Conservation (phyloP, 2,797 vertebrate species). For the Pangasius macronema region DNA sequence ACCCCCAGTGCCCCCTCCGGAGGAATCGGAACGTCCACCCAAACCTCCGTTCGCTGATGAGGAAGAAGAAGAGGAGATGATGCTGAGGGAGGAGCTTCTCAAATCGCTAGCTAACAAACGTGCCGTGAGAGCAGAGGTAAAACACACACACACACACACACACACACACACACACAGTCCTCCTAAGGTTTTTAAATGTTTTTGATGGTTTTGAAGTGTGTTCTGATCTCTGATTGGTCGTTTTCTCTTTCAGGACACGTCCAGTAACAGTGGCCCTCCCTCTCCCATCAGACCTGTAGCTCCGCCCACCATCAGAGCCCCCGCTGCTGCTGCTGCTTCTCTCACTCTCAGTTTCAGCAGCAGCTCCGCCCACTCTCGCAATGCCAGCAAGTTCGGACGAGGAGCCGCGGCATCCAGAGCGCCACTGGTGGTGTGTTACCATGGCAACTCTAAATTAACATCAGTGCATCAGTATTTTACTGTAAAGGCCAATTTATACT, state of each 20-base stretch:
- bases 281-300: constrained; percentile 75
- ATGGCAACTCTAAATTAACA: not conserved
- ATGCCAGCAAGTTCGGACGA: constrained; percentile 81
- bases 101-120: constrained; percentile 92
- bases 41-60: constrained; percentile 97
- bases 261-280: constrained; percentile 80
- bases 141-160: not conserved
- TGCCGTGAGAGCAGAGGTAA: constrained; percentile 64
- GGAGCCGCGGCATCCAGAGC: constrained; percentile 78
- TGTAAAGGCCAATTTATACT: not conserved
- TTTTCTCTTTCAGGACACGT: constrained; percentile 74
- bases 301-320: constrained; percentile 76
- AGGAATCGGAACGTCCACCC: constrained; percentile 89
- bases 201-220: not conserved
- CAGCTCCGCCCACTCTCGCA: constrained; percentile 76
- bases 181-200: not conserved
- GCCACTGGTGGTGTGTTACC: constrained; percentile 82
- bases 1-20: constrained; percentile 86
- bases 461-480: not conserved
- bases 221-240: constrained; percentile 13
- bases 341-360: constrained; percentile 86
- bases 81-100: constrained; percentile 91
- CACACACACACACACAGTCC: not conserved
- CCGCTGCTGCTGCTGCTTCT: constrained; percentile 71
- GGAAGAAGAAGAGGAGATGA: constrained; percentile 98